Conservation (phyloP, 2,113 vertebrate genomes). For the Clarias batrachus region DNA sequence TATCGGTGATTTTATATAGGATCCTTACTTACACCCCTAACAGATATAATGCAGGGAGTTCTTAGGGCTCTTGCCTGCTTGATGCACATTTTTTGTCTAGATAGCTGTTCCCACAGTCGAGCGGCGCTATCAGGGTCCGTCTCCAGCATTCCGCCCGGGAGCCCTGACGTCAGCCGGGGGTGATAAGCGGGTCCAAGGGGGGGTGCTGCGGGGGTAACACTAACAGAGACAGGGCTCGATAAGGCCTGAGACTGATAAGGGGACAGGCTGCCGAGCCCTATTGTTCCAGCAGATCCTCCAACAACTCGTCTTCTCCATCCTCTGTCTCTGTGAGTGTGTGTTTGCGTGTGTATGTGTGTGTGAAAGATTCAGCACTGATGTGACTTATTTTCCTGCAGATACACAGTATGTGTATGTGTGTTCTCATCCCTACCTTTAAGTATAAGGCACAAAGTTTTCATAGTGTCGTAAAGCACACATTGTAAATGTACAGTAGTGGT, state of each 20-base stretch:
- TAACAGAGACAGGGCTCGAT: conserved; percentile 77
- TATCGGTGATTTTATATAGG: background rate
- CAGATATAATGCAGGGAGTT: background rate
- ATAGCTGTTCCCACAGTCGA: conserved; percentile 48
- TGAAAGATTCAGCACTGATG: background rate
- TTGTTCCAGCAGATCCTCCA: conserved; percentile 75
- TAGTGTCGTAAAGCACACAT: background rate
- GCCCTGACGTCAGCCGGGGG: conserved; percentile 56
- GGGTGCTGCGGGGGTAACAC: conserved; percentile 71
- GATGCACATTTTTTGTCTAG: background rate
- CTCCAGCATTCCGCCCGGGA: conserved; percentile 55
- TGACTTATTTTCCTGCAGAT: conserved; percentile 9
- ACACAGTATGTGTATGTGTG: background rate
- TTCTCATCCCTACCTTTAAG: background rate
- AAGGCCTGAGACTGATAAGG: conserved; percentile 77
- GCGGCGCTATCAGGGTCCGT: conserved; percentile 54
- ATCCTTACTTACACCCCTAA: background rate
- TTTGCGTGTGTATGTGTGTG: background rate
- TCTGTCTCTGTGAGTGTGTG: background rate
- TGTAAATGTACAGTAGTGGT: background rate
- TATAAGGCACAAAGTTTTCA: background rate
- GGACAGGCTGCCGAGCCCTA: conserved; percentile 70
- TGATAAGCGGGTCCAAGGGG: conserved; percentile 55
- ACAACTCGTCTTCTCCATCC: conserved; percentile 54
- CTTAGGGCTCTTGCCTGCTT: background rate